These are phyloP conservation scores for Oreortyx pictus DNA, from an alignment of 2,797 vertebrate species.

Conservation along the genomic window DNA sequence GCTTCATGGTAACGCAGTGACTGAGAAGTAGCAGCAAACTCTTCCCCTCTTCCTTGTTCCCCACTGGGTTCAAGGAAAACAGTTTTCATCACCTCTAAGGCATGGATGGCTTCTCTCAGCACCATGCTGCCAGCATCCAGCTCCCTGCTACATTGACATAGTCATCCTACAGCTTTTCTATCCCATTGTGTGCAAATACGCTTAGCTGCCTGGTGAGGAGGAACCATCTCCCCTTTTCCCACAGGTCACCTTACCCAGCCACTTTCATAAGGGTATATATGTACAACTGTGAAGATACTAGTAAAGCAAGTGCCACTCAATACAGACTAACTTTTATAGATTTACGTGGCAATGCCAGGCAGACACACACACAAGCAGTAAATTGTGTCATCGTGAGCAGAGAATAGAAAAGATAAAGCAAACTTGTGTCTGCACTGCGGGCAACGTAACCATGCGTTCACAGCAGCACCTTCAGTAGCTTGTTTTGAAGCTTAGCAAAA, in stretches of 20 bases:
- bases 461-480: neutral
- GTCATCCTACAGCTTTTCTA: neutral
- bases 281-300: neutral
- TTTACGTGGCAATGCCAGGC: neutral
- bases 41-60: neutral
- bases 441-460: neutral
- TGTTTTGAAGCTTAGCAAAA: neutral
- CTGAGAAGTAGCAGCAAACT: neutral
- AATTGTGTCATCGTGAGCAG: neutral
- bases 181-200: neutral
- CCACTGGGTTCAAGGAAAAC: neutral
- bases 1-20: neutral
- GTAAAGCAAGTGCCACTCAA: neutral
- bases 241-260: neutral
- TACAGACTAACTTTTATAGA: neutral
- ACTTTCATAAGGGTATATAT: neutral
- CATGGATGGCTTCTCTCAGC: neutral
- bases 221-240: neutral
- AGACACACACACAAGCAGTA: neutral
- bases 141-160: neutral
- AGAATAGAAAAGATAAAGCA: neutral
- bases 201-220: neutral
- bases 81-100: neutral
- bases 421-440: rapidly evolving
- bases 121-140: neutral